These are phyloP conservation scores for Enteromius argenteus DNA, from an alignment of 2,797 vertebrate genomes.

Conservation along the genomic window DNA sequence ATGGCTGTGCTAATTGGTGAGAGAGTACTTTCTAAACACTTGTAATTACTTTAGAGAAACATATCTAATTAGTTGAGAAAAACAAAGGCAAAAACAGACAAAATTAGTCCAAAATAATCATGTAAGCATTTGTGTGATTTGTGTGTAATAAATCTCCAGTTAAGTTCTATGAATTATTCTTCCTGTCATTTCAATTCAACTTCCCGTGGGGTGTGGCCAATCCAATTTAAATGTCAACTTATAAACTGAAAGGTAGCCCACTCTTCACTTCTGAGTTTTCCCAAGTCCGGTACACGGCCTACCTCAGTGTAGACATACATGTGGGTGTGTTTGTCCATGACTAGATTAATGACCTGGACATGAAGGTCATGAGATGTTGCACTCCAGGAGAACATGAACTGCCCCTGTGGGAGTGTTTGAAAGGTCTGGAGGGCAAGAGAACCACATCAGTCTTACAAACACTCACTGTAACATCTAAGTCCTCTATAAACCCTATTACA, in stretches of 20 bases:
- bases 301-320: conserved; percentile 4
- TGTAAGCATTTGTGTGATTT: neutral
- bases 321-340: conserved; percentile 21
- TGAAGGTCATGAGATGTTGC: conserved; percentile 34
- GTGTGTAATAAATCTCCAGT: neutral
- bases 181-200: neutral
- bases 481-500: conserved; percentile 10
- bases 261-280: neutral
- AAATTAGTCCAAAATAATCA: neutral
- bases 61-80: neutral
- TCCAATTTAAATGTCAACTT: neutral
- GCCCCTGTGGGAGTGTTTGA: conserved; percentile 34
- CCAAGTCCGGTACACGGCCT: neutral
- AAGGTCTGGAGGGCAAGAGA: conserved; percentile 39
- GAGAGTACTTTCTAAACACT: neutral
- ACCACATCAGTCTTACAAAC: conserved; percentile 30
- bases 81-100: neutral
- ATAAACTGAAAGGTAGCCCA: neutral
- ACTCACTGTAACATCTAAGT: conserved; percentile 12
- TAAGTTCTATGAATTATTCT: neutral
- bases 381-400: conserved; percentile 30
- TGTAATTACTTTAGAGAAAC: neutral
- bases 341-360: conserved; percentile 28
- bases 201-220: neutral
- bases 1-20: neutral